Base-by-base conservation (phyloP, 2,113 vertebrate species). In the Ophthalmolycus amberensis region DNA sequence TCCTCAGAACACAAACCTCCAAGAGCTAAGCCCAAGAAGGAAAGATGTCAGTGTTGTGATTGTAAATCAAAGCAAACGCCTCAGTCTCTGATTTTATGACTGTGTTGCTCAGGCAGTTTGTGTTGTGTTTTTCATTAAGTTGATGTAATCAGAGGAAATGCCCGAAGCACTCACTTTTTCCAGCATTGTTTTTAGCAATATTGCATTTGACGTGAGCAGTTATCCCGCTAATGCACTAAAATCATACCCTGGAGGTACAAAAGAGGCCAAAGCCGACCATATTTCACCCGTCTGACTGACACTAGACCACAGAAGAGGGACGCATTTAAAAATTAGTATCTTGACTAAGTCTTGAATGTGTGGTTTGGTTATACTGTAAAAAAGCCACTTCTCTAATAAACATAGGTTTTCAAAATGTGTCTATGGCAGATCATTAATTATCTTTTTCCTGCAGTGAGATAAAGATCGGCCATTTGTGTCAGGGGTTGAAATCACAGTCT, bases 111-210 rank as follows among this genome's bases (percentile, higher is more conserved):
- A 34, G 54, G 59, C 48, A 42, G 9, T 77, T 71, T 71, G 44
- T 58, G 46, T 67, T 83, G 44, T 62, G 46, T 67, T 83, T 75
- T 85, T 70, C 50, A 79, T 76, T 46, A 73, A 75, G 56, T 63
- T 70, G 50, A 83, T 83, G 38, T 76, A 76, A 79, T 83, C 89
- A 81, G 66, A 83, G 66, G 78, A 68, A 73, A 85, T 63, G 72
- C 73, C 66, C 7, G 52, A 0, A 66, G 80, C 78, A 50, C 40
- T 82, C 38, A 25, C 27, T 67, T 62, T 27, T 34, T 5, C 52
- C 9, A 10, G 14, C 44, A 40, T 77, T 84, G 68, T 82, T 77
- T 60, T 9, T 66, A 64, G 75, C 58, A 69, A 68, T 79, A 75
- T 79, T 88, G 52, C 9, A 71, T 79, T 82, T n/a, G 73, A 80